Evolutionary conservation across 2,888 invertebrate species (phyloP), one percentile per base, ranked within the genome.

Genomic region (Melanotus villosus): DNA sequence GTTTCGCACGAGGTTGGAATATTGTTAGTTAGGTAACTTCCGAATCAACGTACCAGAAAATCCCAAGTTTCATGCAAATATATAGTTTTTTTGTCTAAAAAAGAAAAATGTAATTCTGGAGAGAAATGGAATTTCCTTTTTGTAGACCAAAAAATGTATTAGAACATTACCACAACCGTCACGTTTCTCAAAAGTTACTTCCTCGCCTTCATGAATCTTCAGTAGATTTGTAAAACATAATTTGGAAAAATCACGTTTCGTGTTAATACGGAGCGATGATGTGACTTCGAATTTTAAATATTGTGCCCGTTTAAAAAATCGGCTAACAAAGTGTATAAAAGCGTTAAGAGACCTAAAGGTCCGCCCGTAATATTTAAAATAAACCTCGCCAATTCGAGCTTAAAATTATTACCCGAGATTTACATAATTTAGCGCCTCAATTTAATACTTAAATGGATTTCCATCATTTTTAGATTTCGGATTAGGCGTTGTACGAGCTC

Each of bases 361-460:
- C 9, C 41, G 41, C 14, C 1, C 36, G 36, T 12, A 38, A 38
- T 38, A 14, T 18, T 41, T 18, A 18, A 41, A 41, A 16, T 5
- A 41, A 41, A 18, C 6, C n/a, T n/a, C n/a, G n/a, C n/a, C 41
- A 16, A 41, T 16, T 18, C 41, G 9, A 12, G 34, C 18, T 14
- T 47, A 12, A 47, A 47, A 23, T 47, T 23, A 47, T 47, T 47
- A 23, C 10, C 9, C 23, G 5, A 12, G 47, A 26, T 47, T 47
- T 47, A 7, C 47, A 47, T 47, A 47, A 47, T 47, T 47, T 47
- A 47, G 18, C 47, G 21, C 47, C 47, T 47, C 47, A 47, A 23
- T 47, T 21, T 47, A 47, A 47, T 23, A 47, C 47, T 47, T 47
- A 47, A 47, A 47, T 47, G 47, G 23, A 47, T 47, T 47, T 47